These are phyloP conservation scores for Montifringilla adamsi DNA, from an alignment of 2,113 vertebrate genomes.

Conservation along the genomic window DNA sequence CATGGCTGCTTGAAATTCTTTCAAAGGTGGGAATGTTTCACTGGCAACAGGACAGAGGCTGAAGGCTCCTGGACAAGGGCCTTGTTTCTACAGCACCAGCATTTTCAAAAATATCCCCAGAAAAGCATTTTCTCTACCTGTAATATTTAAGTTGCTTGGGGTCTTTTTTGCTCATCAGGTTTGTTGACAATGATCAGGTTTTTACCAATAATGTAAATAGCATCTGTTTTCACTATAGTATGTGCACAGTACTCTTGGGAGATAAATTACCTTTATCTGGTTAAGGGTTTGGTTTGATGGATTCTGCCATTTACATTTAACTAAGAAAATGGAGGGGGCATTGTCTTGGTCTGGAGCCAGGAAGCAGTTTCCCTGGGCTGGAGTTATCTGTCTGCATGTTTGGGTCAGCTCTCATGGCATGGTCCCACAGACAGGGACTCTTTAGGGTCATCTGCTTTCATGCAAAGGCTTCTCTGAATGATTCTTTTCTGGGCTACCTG, in stretches of 20 bases:
- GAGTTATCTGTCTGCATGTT: background rate
- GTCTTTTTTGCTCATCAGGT: background rate
- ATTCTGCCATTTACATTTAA: background rate
- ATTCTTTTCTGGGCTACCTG: background rate
- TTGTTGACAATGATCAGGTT: background rate
- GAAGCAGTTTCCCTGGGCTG: background rate
- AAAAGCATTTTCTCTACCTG: background rate
- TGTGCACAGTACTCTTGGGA: background rate
- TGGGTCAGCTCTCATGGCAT: background rate
- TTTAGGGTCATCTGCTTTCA: background rate
- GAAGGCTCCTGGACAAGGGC: background rate
- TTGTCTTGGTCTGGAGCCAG: background rate
- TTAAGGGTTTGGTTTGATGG: background rate
- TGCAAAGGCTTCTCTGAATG: background rate
- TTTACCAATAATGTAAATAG: background rate
- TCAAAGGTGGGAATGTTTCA: background rate
- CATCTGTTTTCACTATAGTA: background rate
- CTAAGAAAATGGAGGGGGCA: background rate
- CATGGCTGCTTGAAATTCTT: background rate
- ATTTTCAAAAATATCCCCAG: background rate
- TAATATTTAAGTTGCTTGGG: background rate
- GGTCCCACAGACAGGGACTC: background rate
- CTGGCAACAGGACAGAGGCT: background rate
- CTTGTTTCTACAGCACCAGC: background rate
- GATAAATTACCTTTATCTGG: background rate